A percentile compares a stretch with the other conserved stretches of the same genome.
These are phyloP conservation scores for Aeoliscus strigatus DNA, from an alignment of 2,797 vertebrate genomes.

Conservation along the genomic window DNA sequence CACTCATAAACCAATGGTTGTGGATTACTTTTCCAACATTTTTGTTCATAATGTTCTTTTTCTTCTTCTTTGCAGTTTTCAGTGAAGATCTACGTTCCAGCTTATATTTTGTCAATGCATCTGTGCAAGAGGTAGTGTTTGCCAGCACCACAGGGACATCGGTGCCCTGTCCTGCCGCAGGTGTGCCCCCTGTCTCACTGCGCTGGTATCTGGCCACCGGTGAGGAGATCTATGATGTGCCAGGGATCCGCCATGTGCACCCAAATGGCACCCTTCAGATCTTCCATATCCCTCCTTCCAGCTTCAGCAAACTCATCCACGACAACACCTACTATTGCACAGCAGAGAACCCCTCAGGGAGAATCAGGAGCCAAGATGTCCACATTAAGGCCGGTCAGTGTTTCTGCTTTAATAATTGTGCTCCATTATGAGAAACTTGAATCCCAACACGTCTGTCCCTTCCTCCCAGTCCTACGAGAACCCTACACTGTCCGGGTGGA, in stretches of 20 bases:
- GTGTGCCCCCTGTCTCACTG: conserved; percentile 91
- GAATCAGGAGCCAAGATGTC: conserved; percentile 97
- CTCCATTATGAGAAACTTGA: background rate
- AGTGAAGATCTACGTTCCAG: conserved; percentile 93
- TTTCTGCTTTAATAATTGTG: no score
- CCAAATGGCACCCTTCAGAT: conserved; percentile 97
- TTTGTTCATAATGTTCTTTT: no score
- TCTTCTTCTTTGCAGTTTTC: conserved; percentile 84
- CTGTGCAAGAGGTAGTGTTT: conserved; percentile 97
- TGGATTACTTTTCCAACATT: no score
- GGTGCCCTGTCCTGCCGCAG: conserved; percentile 96
- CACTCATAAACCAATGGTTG: no score
- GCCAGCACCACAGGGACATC: conserved; percentile 99
- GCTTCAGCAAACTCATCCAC: conserved; percentile 99
- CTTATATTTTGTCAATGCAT: conserved; percentile 99
- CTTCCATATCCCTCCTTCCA: conserved; percentile 96
- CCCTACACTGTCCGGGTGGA: conserved; percentile 99
- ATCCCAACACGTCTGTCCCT: no score
- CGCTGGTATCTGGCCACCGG: conserved; percentile 99
- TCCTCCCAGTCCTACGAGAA: conserved; percentile 99
- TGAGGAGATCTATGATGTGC: conserved; percentile 99
- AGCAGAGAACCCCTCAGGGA: conserved; percentile 94
- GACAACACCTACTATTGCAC: conserved; percentile 99
- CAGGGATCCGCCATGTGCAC: conserved; percentile 96
- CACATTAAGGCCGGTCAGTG: conserved; percentile 94